Evolutionary conservation across 2,113 vertebrate genomes (phyloP).

Genomic region (Oriolus oriolus): DNA sequence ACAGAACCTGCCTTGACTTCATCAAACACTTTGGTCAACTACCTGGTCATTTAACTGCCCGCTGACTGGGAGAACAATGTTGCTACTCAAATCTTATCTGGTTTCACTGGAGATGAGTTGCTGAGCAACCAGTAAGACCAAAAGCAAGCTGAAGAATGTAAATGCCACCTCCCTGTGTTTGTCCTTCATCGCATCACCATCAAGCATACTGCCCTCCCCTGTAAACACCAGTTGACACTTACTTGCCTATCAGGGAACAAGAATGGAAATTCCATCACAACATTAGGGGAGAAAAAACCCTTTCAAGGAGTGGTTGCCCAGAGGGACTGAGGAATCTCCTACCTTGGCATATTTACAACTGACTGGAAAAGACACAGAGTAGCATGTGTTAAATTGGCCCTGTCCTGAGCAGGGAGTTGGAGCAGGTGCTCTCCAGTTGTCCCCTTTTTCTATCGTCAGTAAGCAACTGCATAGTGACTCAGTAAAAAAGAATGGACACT

Average conservation of each 20-base stretch:
- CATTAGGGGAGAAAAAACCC: neutral
- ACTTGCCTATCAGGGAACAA: neutral
- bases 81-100: conserved; percentile 28
- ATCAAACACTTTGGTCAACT: neutral
- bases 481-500: neutral
- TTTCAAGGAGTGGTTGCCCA: neutral
- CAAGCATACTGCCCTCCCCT: neutral
- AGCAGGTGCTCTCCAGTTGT: neutral
- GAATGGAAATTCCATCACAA: neutral
- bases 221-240: conserved; percentile 6
- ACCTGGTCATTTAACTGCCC: neutral
- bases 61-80: neutral
- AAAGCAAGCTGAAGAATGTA: neutral
- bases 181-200: neutral
- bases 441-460: neutral
- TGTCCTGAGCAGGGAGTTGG: neutral
- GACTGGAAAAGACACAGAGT: neutral
- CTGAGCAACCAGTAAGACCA: conserved; percentile 38
- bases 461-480: neutral
- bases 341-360: neutral
- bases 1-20: neutral
- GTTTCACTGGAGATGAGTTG: neutral
- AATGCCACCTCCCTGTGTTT: neutral
- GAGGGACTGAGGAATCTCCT: neutral
- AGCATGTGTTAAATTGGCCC: neutral